A percentile compares a stretch with the other conserved stretches of the same genome.
These are phyloP conservation scores for Columba janthina DNA, from an alignment of 2,113 vertebrate species.

Conservation along the genomic window DNA sequence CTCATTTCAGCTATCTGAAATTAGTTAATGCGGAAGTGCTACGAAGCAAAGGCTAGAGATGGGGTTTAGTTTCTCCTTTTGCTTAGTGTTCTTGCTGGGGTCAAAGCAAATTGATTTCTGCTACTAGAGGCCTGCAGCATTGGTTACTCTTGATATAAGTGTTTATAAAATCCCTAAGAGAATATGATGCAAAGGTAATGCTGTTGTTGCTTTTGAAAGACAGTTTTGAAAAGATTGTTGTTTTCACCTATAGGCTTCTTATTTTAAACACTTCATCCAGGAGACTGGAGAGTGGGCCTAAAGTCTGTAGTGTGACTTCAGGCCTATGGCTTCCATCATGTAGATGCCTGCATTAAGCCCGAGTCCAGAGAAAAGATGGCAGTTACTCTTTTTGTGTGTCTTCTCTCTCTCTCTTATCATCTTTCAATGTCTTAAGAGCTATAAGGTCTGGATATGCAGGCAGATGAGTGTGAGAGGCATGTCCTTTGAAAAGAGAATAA, in stretches of 20 bases:
- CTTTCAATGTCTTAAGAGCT: background rate
- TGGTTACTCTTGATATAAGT: background rate
- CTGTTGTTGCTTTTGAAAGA: background rate
- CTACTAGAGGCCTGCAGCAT: background rate
- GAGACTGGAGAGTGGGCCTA: background rate
- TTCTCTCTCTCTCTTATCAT: background rate
- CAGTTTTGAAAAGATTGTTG: background rate
- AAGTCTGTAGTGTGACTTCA: background rate
- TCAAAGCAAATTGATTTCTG: background rate
- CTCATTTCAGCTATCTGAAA: background rate
- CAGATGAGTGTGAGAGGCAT: rapidly evolving
- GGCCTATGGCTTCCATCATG: background rate
- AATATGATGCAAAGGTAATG: background rate
- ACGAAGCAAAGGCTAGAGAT: background rate
- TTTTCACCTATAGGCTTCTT: background rate
- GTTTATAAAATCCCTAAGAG: background rate
- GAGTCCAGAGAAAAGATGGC: background rate
- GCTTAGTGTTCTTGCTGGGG: background rate
- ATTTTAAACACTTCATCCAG: background rate
- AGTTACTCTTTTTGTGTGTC: background rate
- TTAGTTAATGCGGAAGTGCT: background rate
- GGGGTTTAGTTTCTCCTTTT: background rate
- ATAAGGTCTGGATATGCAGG: background rate
- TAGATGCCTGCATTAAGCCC: background rate
- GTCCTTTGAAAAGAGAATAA: background rate